A percentile compares a stretch with the other conserved stretches of the same genome.
Evolutionary conservation across 2,888 invertebrate species (phyloP).

Genomic region (Syrphus vitripennis): DNA sequence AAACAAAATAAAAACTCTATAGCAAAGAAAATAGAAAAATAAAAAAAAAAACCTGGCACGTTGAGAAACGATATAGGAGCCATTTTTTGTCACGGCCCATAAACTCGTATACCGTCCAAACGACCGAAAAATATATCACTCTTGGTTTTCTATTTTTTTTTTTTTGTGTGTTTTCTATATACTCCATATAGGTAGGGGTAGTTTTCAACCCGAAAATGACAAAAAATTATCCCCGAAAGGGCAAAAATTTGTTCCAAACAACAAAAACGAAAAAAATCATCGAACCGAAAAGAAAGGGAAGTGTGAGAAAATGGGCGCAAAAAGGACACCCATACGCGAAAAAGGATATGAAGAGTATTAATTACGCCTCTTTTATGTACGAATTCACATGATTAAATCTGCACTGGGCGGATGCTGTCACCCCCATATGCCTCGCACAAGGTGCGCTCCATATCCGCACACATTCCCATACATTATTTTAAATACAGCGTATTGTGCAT

Average conservation of each 20-base stretch:
- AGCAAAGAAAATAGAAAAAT: neutral
- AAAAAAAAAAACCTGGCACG: slow-evolving; percentile 28
- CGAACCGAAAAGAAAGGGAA: slow-evolving; percentile 9
- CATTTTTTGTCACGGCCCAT: slow-evolving; percentile 70
- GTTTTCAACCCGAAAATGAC: neutral
- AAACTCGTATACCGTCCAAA: slow-evolving; percentile 66
- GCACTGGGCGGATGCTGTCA: slow-evolving; percentile 29
- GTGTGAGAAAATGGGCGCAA: slow-evolving; percentile 41
- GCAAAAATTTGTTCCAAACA: neutral
- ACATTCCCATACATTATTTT: slow-evolving; percentile 20
- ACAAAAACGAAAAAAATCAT: slow-evolving; percentile 40
- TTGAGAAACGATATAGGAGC: slow-evolving; percentile 67
- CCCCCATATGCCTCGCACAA: slow-evolving; percentile 42
- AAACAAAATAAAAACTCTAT: neutral
- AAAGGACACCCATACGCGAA: slow-evolving; percentile 49
- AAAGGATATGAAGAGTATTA: slow-evolving; percentile 66
- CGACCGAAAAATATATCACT: slow-evolving; percentile 69
- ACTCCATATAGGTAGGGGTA: slow-evolving; percentile 9
- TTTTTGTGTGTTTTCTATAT: neutral
- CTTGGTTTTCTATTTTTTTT: slow-evolving; percentile 32
- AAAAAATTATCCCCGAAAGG: slow-evolving; percentile 26
- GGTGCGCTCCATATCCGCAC: slow-evolving; percentile 5
- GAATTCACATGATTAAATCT: slow-evolving; percentile 71
- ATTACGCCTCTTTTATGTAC: slow-evolving; percentile 71
- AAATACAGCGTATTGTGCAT: slow-evolving; percentile 58